These are phyloP conservation scores for Tetrapedia diversipes DNA, from an alignment of 2,888 invertebrate genomes.

Conservation along the genomic window DNA sequence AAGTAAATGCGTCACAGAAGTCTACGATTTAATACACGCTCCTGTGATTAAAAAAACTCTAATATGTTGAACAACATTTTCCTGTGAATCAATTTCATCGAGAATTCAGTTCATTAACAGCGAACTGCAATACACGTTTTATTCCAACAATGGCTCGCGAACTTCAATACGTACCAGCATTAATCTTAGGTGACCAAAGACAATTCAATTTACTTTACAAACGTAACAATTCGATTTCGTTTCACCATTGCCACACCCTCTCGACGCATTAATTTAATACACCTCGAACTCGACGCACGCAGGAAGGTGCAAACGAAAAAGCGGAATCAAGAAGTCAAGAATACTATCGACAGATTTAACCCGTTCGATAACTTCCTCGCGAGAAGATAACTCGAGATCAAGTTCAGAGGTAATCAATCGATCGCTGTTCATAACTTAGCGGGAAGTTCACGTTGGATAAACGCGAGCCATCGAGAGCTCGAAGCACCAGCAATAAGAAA, in stretches of 20 bases:
- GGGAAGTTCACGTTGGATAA: constrained; percentile 69
- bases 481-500: neutral
- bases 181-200: neutral
- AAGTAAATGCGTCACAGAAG: too few species aligned
- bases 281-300: too few species aligned
- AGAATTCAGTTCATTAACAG: too few species aligned
- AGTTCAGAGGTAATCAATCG: constrained; percentile 80
- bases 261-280: too few species aligned
- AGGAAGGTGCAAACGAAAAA: neutral
- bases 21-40: too few species aligned
- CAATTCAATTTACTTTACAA: neutral
- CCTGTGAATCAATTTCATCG: too few species aligned
- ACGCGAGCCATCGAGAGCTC: constrained; percentile 12
- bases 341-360: constrained; percentile 26
- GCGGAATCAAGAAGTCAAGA: neutral
- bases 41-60: too few species aligned
- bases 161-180: too few species aligned
- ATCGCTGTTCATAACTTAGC: constrained; percentile 75
- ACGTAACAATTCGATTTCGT: neutral
- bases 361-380: constrained; percentile 43
- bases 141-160: too few species aligned
- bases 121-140: too few species aligned
- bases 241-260: too few species aligned
- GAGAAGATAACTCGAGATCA: constrained; percentile 65
- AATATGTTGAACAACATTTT: too few species aligned